Conservation (phyloP, 2,888 invertebrate genomes). For the Pseudococcus viburni region DNA sequence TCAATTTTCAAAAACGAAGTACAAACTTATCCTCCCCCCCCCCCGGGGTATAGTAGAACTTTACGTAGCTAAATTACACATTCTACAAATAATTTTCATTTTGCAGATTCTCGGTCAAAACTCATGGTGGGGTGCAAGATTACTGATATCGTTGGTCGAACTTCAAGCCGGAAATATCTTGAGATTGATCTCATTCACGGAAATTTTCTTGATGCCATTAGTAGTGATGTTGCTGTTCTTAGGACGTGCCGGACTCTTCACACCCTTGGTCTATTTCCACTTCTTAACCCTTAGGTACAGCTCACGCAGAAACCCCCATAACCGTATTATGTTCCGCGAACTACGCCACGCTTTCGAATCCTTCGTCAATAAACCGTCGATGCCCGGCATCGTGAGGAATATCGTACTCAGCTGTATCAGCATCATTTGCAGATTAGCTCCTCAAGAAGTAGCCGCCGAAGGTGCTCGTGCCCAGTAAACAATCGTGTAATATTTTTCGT, state of each 20-base stretch:
- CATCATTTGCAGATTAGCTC: slow-evolving; percentile 85
- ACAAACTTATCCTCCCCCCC: too few relatives aligned
- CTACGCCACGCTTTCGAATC: slow-evolving; percentile 82
- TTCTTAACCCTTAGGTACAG: slow-evolving; percentile 93
- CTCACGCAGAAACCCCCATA: slow-evolving; percentile 96
- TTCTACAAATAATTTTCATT: neutral
- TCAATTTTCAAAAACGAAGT: too few relatives aligned
- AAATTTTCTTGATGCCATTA: slow-evolving; percentile 92
- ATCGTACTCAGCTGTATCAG: slow-evolving; percentile 77
- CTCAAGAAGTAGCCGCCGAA: slow-evolving; percentile 73
- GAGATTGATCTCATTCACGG: slow-evolving; percentile 91
- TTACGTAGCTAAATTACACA: too few relatives aligned
- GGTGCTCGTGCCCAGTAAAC: slow-evolving; percentile 45
- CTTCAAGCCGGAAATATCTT: slow-evolving; percentile 92
- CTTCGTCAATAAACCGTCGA: slow-evolving; percentile 78
- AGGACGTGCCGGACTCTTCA: slow-evolving; percentile 91
- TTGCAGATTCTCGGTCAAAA: slow-evolving; percentile 91
- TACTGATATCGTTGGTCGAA: slow-evolving; percentile 89
- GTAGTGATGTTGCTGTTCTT: slow-evolving; percentile 84
- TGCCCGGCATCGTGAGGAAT: slow-evolving; percentile 79
- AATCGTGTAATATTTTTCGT: neutral
- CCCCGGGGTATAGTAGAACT: too few relatives aligned
- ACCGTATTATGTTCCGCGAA: slow-evolving; percentile 92
- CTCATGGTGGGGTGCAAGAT: slow-evolving; percentile 89
- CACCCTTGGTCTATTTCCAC: slow-evolving; percentile 97